Percentiles rank a stretch among this genome's conserved stretches.
phyloP scores from a whole-genome alignment of 2,888 invertebrate genomes.

The Lasius fuliginosus region DNA sequence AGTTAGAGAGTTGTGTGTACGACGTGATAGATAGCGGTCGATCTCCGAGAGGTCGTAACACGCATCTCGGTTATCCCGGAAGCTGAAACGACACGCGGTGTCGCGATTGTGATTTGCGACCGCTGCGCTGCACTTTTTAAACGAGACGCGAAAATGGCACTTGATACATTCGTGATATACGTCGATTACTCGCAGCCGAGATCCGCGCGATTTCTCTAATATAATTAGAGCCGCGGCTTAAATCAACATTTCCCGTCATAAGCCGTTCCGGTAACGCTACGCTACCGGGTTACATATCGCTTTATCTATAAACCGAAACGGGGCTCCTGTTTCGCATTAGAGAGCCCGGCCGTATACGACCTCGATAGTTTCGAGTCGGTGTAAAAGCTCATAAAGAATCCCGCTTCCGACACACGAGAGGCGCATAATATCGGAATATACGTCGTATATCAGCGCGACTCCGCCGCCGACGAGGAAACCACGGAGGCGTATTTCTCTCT shows the following conservation, averaged over 20 bases:
- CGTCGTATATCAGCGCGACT: slow-evolving; percentile 75
- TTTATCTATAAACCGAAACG: slow-evolving; percentile 29
- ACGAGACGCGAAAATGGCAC: slow-evolving; percentile 16
- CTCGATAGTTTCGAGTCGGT: slow-evolving; percentile 60
- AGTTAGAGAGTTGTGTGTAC: not conserved
- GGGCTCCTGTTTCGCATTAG: slow-evolving; percentile 40
- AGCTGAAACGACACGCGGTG: slow-evolving; percentile 22
- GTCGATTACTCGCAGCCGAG: not conserved
- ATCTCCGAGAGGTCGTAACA: slow-evolving; percentile 5
- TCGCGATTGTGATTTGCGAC: slow-evolving; percentile 27
- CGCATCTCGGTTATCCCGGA: slow-evolving; percentile 26
- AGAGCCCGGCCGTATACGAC: not conserved
- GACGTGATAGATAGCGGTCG: slow-evolving; percentile 18
- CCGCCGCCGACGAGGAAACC: slow-evolving; percentile 31
- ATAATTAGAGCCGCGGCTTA: not conserved
- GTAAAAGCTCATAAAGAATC: slow-evolving; percentile 76
- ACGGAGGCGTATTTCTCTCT: slow-evolving; percentile 26
- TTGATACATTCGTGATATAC: not conserved
- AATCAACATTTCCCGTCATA: not conserved
- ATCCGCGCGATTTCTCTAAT: not conserved
- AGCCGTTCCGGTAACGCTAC: not conserved
- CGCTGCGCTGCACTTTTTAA: slow-evolving; percentile 7
- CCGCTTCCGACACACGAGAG: slow-evolving; percentile 65
- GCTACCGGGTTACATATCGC: slow-evolving; percentile 18
- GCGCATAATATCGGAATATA: slow-evolving; percentile 76